Evolutionary conservation across 2,113 vertebrate species (phyloP).

Genomic region (Amblyornis subalaris): DNA sequence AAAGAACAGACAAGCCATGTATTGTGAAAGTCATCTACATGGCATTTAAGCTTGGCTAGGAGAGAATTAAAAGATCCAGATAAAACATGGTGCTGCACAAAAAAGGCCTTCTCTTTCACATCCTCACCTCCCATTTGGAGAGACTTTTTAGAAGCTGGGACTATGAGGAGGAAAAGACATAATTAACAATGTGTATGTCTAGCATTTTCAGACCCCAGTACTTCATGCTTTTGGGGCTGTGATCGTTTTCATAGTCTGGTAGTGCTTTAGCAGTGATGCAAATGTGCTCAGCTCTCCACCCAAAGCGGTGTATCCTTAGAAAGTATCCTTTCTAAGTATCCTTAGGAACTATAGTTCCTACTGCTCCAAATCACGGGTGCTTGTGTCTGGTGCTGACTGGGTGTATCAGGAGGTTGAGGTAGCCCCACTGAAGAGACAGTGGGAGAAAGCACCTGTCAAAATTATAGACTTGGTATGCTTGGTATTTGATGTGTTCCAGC

Average conservation of each 20-base stretch:
- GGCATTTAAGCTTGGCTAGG: neutral
- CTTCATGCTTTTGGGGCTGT: neutral
- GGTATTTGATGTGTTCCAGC: neutral
- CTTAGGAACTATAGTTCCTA: neutral
- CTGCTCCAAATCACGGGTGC: neutral
- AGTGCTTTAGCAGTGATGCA: neutral
- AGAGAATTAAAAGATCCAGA: constrained; percentile 14
- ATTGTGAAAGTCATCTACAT: constrained; percentile 20
- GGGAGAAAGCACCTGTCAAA: neutral
- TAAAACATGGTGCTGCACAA: neutral
- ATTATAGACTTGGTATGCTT: neutral
- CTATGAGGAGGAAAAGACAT: neutral
- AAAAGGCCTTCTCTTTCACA: neutral
- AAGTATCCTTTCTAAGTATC: too few species aligned
- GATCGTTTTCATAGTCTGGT: neutral
- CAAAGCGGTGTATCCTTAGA: too few species aligned
- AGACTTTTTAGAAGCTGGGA: neutral
- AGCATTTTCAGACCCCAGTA: neutral
- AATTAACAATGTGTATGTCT: neutral
- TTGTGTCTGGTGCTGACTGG: neutral
- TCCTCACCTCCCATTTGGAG: constrained; percentile 13
- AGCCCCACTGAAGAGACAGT: neutral
- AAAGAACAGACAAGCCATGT: constrained; percentile 8
- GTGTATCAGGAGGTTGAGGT: neutral
- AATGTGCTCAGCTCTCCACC: neutral